A percentile compares a stretch with the other conserved stretches of the same genome.
These are phyloP conservation scores for Ctenomys sociabilis DNA, from an alignment of 2,113 vertebrate species.

Conservation along the genomic window DNA sequence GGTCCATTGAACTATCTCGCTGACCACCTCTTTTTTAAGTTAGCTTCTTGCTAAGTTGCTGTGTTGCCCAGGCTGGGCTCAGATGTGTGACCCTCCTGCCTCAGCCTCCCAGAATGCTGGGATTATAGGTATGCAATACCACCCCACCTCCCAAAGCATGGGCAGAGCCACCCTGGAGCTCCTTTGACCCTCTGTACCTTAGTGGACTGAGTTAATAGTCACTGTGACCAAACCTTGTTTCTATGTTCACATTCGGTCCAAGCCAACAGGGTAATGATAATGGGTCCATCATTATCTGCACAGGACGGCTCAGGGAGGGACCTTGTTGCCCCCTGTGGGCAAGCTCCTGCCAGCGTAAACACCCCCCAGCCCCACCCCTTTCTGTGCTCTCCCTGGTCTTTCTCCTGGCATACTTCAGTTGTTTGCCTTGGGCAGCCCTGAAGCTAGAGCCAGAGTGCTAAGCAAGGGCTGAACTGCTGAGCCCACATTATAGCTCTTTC, in stretches of 20 bases:
- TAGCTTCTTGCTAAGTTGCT: background rate
- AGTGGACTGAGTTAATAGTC: too few species aligned
- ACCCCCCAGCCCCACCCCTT: too few species aligned
- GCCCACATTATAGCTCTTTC: background rate
- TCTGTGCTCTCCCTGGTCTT: background rate
- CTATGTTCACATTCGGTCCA: background rate
- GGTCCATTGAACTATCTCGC: too few species aligned
- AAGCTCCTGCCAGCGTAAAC: too few species aligned
- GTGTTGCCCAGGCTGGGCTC: background rate
- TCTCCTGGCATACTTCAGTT: background rate
- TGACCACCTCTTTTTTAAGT: background rate
- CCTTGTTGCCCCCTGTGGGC: background rate
- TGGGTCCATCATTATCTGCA: background rate
- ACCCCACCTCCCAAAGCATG: background rate
- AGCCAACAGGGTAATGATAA: background rate
- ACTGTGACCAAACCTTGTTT: background rate
- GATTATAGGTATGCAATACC: background rate
- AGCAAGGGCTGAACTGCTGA: background rate
- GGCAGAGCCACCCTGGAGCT: background rate
- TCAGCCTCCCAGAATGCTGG: background rate
- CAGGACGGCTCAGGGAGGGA: background rate
- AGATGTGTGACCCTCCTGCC: background rate
- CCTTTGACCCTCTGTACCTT: background rate
- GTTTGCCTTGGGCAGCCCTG: background rate
- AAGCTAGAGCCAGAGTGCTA: background rate